These are phyloP conservation scores for Lordiphosa stackelbergi DNA, from an alignment of 1,140 invertebrate species.

Conservation along the genomic window DNA sequence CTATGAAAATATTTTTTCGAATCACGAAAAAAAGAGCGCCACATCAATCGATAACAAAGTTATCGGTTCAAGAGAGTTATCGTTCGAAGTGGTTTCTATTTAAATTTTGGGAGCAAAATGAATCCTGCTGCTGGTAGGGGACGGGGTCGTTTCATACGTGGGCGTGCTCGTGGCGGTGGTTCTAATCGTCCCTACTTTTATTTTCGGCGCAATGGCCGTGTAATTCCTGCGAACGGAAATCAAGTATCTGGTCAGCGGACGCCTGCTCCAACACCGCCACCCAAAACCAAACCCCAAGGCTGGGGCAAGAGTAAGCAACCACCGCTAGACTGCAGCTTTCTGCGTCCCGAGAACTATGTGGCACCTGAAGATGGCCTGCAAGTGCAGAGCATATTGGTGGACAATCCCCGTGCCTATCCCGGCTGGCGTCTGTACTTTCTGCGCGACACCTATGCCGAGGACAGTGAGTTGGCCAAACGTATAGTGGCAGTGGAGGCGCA, in stretches of 20 bases:
- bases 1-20: no score
- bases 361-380: conserved; percentile 57
- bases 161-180: conserved; percentile 49
- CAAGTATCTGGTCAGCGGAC: conserved; percentile 2
- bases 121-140: conserved; percentile 19
- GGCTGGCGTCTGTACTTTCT: conserved; percentile 83
- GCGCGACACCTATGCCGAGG: conserved; percentile 78
- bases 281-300: conserved; percentile 26
- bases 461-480: conserved; percentile 74
- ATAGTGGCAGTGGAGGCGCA: conserved; percentile 76
- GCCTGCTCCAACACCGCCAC: neutral
- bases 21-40: neutral
- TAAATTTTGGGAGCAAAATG: conserved; percentile 18
- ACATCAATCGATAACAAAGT: neutral
- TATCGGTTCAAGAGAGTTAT: neutral
- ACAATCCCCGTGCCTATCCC: conserved; percentile 77
- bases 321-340: conserved; percentile 35
- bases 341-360: conserved; percentile 58
- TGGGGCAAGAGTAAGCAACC: conserved; percentile 24
- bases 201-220: conserved; percentile 66
- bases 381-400: conserved; percentile 43
- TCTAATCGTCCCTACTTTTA: conserved; percentile 64
- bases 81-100: no score
- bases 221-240: conserved; percentile 56
- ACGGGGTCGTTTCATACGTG: conserved; percentile 51